phyloP scores from a whole-genome alignment of 2,797 vertebrate species.

The Spea hammondii region DNA sequence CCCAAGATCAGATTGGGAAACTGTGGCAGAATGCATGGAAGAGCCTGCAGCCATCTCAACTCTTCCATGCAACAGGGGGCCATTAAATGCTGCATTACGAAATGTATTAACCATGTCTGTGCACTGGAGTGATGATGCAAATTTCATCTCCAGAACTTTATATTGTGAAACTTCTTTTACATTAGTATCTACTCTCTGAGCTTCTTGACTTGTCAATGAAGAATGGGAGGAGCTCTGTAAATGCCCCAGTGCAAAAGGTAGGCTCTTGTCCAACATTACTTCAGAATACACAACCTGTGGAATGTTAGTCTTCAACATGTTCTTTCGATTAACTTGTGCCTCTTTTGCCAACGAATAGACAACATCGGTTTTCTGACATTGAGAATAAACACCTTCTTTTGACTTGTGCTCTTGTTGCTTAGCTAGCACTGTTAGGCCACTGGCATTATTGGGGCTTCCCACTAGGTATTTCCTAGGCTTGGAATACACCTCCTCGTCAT shows the following conservation, averaged over 20 bases:
- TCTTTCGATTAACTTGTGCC: conserved; percentile 17
- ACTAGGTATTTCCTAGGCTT: conserved; percentile 61
- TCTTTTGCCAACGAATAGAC: conserved; percentile 45
- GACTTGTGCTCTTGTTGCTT: conserved; percentile 15
- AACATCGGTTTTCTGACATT: background rate
- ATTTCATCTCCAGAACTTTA: conserved; percentile 39
- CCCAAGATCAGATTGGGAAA: background rate
- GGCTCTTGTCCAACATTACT: conserved; percentile 63
- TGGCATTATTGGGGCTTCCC: conserved; percentile 12
- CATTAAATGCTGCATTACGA: background rate
- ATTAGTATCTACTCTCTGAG: conserved; percentile 48
- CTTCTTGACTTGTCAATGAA: conserved; percentile 40
- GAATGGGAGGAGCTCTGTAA: conserved; percentile 51
- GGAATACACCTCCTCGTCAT: conserved; percentile 62
- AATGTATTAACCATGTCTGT: conserved; percentile 29
- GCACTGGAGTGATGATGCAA: conserved; percentile 16
- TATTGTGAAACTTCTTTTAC: conserved; percentile 20
- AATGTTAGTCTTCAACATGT: background rate
- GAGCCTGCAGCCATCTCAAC: conserved; percentile 3
- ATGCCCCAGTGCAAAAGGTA: conserved; percentile 49
- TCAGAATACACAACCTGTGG: conserved; percentile 63
- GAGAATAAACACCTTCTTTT: background rate
- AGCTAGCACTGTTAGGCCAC: background rate
- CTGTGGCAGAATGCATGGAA: conserved; percentile 5
- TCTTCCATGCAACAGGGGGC: background rate